Base-by-base conservation (phyloP, 2,888 invertebrate species). In the Habrosyne pyritoides region DNA sequence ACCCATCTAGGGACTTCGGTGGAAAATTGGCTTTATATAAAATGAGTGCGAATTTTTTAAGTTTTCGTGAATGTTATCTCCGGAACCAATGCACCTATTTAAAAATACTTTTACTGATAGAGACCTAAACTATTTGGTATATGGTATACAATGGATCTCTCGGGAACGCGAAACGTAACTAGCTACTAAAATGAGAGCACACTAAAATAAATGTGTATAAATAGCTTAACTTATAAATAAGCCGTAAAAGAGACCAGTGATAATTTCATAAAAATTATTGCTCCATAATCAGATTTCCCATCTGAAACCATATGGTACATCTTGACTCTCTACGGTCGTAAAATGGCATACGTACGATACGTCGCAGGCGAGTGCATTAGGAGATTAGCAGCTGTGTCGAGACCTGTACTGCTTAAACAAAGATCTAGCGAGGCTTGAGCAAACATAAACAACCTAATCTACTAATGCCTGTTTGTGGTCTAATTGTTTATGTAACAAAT, bases 371-470 rank as follows among this genome's bases (percentile, higher is more conserved):
- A 56, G 61, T 71, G 66, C 69, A 73, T 83, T 81, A 78, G 73
- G 52, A 69, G 77, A 83, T 86, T 79, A 79, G 67, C 58, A 72
- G 54, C 59, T 67, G 72, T 71, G 69, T 73, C 71, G 69, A 62
- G 53, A 53, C 57, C 53, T 50, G 53, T 48, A 54, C 66, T 73
- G 68, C 63, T 63, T 63, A 68, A 74, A 79, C 74, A 75, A 53
- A 67, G 66, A 66, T 67, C 42, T 42, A 4, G 18, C 8, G 42
- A 42, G 18, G 6, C 64, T 61, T 57, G 21, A 53, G 54, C 42
- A 53, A 51, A 42, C 36, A 53, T 62, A 60, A 63, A 57, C 54
- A 61, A 48, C 33, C 61, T 61, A 61, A 50, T 36, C 55, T 69
- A 66, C 67, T 61, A 67, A 42, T 6, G 42, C 7, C 8, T 42